Conservation (phyloP, 2,113 vertebrate species). For the Aix galericulata region DNA sequence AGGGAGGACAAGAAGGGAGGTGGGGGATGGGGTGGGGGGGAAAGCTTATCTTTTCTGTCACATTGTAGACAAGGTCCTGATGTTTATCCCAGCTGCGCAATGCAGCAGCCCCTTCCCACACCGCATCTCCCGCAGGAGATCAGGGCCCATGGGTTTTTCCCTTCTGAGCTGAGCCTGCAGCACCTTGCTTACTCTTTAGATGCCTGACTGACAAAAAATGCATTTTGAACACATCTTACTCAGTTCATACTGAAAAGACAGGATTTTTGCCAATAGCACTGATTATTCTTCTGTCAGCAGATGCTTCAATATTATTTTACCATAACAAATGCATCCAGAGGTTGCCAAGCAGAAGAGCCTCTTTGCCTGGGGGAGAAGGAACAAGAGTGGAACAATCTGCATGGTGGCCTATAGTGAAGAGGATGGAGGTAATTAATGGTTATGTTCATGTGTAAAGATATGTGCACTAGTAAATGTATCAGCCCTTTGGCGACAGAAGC, state of each 20-base stretch:
- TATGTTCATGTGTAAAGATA: conserved; percentile 22
- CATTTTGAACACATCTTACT: conserved; percentile 5
- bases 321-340: background rate
- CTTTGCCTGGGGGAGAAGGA: conserved; percentile 27
- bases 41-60: conserved; percentile 16
- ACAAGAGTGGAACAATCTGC: conserved; percentile 16
- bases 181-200: conserved; percentile 33
- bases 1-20: rapidly evolving
- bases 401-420: conserved; percentile 47
- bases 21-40: rapidly evolving
- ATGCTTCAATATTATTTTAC: conserved; percentile 2
- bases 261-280: background rate
- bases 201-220: background rate
- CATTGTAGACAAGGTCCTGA: conserved; percentile 21
- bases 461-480: conserved; percentile 35
- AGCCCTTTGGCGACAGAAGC: conserved; percentile 37
- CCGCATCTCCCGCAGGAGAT: background rate
- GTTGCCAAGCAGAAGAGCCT: background rate
- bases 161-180: background rate
- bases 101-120: background rate
- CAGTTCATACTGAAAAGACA: background rate
- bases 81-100: conserved; percentile 35
- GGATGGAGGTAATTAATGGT: conserved; percentile 24
- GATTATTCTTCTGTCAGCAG: conserved; percentile 48
- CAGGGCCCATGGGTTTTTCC: background rate